These are phyloP conservation scores for Xenopus borealis DNA, from an alignment of 2,113 vertebrate genomes.

Conservation along the genomic window DNA sequence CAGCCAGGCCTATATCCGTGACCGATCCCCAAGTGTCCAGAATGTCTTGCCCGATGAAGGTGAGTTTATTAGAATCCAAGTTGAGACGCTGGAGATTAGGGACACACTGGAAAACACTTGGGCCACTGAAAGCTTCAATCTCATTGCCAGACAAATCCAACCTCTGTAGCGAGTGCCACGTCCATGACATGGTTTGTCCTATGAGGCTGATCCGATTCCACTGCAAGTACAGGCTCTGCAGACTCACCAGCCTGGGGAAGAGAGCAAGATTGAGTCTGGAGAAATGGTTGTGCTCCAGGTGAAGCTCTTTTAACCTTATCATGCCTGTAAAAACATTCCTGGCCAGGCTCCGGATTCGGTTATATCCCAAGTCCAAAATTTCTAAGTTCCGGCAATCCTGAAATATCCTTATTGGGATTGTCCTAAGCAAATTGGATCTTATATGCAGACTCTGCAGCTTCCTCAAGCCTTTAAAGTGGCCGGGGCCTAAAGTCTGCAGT, in stretches of 20 bases:
- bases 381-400: conserved; percentile 98
- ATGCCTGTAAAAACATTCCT: conserved; percentile 97
- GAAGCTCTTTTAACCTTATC: conserved; percentile 93
- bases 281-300: conserved; percentile 98
- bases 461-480: conserved; percentile 93
- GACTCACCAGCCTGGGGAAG: conserved; percentile 91
- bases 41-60: conserved; percentile 92
- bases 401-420: conserved; percentile 89
- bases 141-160: conserved; percentile 97
- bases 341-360: conserved; percentile 93
- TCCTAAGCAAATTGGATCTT: conserved; percentile 93
- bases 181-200: conserved; percentile 95
- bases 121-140: conserved; percentile 82
- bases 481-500: conserved; percentile 87
- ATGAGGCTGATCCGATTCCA: conserved; percentile 98
- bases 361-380: conserved; percentile 95
- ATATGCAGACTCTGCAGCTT: conserved; percentile 96
- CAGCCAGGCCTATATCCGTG: conserved; percentile 90
- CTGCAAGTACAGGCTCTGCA: conserved; percentile 93
- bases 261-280: conserved; percentile 98
- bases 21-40: conserved; percentile 93
- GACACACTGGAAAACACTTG: conserved; percentile 89
- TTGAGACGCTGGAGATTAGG: conserved; percentile 95
- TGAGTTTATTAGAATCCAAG: conserved; percentile 97
- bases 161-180: conserved; percentile 94